Evolutionary conservation across 2,797 vertebrate species (phyloP).

Genomic region (Pipistrellus pygmaeus): DNA sequence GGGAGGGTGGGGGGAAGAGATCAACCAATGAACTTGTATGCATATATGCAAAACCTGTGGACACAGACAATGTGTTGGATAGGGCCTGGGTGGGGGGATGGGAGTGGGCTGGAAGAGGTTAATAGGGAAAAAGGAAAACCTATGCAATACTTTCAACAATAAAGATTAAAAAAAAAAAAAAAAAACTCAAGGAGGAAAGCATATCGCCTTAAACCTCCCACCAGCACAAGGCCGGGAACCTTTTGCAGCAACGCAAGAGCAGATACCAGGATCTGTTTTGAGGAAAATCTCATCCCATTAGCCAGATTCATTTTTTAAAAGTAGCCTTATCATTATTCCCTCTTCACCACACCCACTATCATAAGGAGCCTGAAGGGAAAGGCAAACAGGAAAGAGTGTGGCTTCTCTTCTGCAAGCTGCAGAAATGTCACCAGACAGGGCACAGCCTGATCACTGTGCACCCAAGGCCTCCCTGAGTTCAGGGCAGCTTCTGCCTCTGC

Average conservation of each 20-base stretch:
- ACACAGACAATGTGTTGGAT: no score
- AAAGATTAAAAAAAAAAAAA: background rate
- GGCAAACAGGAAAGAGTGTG: background rate
- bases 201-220: background rate
- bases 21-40: no score
- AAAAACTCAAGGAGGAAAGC: background rate
- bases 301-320: background rate
- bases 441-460: background rate
- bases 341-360: background rate
- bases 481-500: background rate
- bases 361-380: background rate
- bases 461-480: background rate
- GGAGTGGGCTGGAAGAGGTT: no score
- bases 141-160: no score
- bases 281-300: constrained; percentile 29
- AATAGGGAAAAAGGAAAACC: no score
- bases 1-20: no score
- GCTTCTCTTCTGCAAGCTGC: background rate
- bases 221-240: background rate
- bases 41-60: no score
- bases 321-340: background rate
- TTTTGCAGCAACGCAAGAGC: background rate
- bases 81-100: no score
- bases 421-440: background rate
- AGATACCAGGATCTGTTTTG: background rate